A percentile compares a stretch with the other conserved stretches of the same genome.
Conservation (phyloP, 2,888 invertebrate species). For the Tromatobia lineatoria region DNA sequence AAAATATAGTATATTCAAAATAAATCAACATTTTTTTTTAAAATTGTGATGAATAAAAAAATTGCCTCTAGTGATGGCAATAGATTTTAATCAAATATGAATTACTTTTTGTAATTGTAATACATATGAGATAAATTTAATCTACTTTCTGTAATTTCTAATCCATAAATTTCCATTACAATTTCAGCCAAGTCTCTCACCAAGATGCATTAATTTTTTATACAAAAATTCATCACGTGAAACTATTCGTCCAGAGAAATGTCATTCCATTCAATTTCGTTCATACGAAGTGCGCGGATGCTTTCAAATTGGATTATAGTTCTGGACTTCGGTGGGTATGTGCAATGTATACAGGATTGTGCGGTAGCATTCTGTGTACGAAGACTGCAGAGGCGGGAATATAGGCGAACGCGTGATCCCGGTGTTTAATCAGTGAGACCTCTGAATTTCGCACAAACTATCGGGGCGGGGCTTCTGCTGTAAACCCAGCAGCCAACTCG, state of each 20-base stretch:
- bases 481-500: conserved; percentile 12
- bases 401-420: conserved; percentile 20
- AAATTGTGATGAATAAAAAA: too few species aligned
- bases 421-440: conserved; percentile 54
- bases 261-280: conserved; percentile 37
- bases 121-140: too few species aligned
- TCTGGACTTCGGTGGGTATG: conserved; percentile 24
- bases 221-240: conserved; percentile 19
- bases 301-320: conserved; percentile 44
- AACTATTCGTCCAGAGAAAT: background rate
- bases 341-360: background rate
- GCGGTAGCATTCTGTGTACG: background rate
- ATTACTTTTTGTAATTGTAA: too few species aligned
- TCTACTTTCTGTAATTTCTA: too few species aligned
- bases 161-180: too few species aligned
- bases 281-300: conserved; percentile 7
- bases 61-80: too few species aligned
- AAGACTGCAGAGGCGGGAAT: background rate
- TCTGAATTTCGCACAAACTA: conserved; percentile 43
- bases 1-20: too few species aligned
- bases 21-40: too few species aligned
- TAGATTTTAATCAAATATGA: too few species aligned
- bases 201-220: background rate
- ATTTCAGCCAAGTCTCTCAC: too few species aligned
- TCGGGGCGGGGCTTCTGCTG: conserved; percentile 14